Percentiles rank a stretch among this genome's conserved stretches.
Evolutionary conservation across 2,797 vertebrate genomes (phyloP).

Genomic region (Thalassophryne amazonica): DNA sequence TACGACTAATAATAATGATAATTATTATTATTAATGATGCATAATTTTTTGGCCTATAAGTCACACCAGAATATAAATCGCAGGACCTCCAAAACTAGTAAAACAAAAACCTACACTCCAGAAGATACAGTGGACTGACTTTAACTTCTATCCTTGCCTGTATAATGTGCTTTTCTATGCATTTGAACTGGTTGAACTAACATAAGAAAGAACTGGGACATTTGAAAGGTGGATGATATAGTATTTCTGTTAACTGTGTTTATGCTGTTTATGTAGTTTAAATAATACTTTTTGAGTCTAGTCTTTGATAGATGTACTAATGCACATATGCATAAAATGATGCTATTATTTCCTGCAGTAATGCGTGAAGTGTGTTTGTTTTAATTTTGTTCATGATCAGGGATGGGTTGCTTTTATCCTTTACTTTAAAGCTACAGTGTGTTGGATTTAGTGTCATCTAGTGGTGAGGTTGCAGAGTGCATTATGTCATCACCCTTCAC

Average conservation of each 20-base stretch:
- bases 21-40: too few species aligned
- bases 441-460: too few species aligned
- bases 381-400: conserved; percentile 43
- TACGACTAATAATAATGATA: too few species aligned
- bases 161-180: conserved; percentile 21
- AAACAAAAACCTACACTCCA: too few species aligned
- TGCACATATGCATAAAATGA: conserved; percentile 16
- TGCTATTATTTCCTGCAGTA: not conserved
- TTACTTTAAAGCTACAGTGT: too few species aligned
- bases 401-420: conserved; percentile 56
- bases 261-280: conserved; percentile 25
- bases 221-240: conserved; percentile 29
- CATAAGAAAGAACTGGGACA: conserved; percentile 18
- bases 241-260: conserved; percentile 41
- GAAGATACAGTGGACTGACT: too few species aligned
- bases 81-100: too few species aligned
- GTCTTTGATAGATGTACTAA: conserved; percentile 15
- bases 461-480: too few species aligned
- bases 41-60: too few species aligned
- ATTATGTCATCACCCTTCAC: too few species aligned
- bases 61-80: too few species aligned
- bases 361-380: conserved; percentile 8
- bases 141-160: conserved; percentile 9
- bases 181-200: conserved; percentile 21
- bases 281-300: conserved; percentile 22